Conservation (phyloP, 2,797 vertebrate genomes). For the Xiphophorus birchmanni region DNA sequence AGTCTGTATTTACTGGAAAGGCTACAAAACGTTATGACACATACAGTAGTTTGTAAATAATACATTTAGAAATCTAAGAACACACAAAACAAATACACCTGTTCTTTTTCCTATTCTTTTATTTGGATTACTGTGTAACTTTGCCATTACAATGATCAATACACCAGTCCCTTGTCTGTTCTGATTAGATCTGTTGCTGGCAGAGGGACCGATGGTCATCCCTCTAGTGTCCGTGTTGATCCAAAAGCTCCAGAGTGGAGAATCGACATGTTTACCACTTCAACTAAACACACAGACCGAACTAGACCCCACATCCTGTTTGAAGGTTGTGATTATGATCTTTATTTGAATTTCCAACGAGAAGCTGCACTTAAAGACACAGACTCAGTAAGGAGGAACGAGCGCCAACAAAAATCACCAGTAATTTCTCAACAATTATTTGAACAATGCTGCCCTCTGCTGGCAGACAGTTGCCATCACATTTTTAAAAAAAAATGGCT, state of each 20-base stretch:
- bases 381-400: background rate
- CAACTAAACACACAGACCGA: background rate
- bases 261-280: background rate
- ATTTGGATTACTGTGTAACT: background rate
- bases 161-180: background rate
- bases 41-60: background rate
- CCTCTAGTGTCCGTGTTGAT: background rate
- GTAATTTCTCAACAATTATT: background rate
- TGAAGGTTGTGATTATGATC: background rate
- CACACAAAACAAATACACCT: background rate
- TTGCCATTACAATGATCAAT: background rate
- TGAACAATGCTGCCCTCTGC: constrained; percentile 54
- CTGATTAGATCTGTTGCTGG: background rate
- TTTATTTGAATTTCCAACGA: background rate
- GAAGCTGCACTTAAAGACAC: background rate
- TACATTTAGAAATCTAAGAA: background rate
- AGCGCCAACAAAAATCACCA: background rate
- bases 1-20: background rate
- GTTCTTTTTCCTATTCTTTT: background rate
- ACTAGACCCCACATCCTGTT: background rate
- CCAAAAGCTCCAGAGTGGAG: background rate
- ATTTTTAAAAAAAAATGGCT: background rate
- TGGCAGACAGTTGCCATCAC: constrained; percentile 12
- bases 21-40: background rate
- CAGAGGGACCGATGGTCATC: background rate